Evolutionary conservation across 2,888 invertebrate genomes (phyloP), one percentile per base, ranked within the genome.

Genomic region (Octodonta nipae): DNA sequence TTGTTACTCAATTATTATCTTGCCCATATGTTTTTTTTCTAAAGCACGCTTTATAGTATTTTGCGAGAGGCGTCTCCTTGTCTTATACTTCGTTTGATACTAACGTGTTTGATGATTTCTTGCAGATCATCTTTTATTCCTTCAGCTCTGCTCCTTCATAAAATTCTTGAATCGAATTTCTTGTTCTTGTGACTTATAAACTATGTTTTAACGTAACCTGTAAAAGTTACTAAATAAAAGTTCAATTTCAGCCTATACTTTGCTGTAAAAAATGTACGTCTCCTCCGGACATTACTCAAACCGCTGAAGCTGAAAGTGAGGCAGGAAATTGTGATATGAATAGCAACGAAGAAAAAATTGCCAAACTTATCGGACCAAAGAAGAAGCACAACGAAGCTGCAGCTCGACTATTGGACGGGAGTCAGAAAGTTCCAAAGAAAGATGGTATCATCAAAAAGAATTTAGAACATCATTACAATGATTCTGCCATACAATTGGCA

Each of bases 231-330:
- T n/a, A n/a, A n/a, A n/a, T n/a, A n/a, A n/a, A n/a, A n/a, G n/a
- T n/a, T n/a, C n/a, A n/a, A n/a, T n/a, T n/a, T n/a, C 28, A 46
- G 46, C 46, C 46, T n/a, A 37, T 46, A 22, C 36, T 44, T 11
- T 46, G 46, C 17, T 46, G 46, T 26, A 43, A 40, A 38, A 40
- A 42, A 30, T 39, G 30, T 15, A 3, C 13, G 13, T 6, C 6
- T 17, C 17, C 8, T 6, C 17, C 17, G 5, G 17, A 8, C 17
- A 17, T 5, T 17, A 8, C n/a, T n/a, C n/a, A 17, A 6, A 17
- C 6, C 8, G 17, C 6, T 17, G 27, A 27, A 27, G 5, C 27
- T 4, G 8, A 27, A 27, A 14, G 5, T 13, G 32, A 26, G 13
- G 30, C 24, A 6, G 15, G 26, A 8, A 12, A 15, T 6, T 24